These are phyloP conservation scores for Oreonectes daqikongensis DNA, from an alignment of 2,797 vertebrate genomes.

Conservation along the genomic window DNA sequence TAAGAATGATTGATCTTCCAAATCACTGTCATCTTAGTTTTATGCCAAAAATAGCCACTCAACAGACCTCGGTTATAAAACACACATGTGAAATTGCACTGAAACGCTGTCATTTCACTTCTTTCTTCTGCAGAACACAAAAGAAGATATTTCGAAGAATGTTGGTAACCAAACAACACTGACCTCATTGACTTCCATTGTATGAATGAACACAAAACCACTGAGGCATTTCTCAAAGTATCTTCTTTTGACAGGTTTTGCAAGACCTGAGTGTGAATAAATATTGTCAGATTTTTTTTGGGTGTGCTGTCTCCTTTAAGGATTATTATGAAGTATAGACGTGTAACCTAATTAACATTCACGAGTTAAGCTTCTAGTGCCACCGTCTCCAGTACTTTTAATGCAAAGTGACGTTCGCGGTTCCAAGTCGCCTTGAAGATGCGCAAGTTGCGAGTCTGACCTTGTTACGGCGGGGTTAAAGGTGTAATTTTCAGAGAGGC, in stretches of 20 bases:
- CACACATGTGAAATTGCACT: no score
- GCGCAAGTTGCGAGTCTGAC: slow-evolving; percentile 39
- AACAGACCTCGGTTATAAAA: not conserved
- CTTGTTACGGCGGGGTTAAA: slow-evolving; percentile 48
- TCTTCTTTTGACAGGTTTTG: no score
- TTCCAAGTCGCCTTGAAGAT: not conserved
- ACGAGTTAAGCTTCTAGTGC: not conserved
- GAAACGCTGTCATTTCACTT: no score
- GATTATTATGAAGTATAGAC: not conserved
- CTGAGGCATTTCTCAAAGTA: no score
- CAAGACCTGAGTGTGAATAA: no score
- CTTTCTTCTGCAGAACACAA: no score
- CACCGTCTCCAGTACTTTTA: not conserved
- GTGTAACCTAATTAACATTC: not conserved
- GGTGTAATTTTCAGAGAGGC: slow-evolving; percentile 46
- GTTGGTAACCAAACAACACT: no score
- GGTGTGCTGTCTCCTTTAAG: no score
- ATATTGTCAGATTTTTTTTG: no score
- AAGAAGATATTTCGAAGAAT: no score
- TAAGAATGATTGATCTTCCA: not conserved
- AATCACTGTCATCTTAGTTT: not conserved
- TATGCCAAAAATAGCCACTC: not conserved
- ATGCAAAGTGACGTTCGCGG: not conserved
- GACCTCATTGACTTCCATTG: no score
- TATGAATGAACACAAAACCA: no score